These are phyloP conservation scores for Enteromius trimaculatus DNA, from an alignment of 2,797 vertebrate species.

Conservation along the genomic window DNA sequence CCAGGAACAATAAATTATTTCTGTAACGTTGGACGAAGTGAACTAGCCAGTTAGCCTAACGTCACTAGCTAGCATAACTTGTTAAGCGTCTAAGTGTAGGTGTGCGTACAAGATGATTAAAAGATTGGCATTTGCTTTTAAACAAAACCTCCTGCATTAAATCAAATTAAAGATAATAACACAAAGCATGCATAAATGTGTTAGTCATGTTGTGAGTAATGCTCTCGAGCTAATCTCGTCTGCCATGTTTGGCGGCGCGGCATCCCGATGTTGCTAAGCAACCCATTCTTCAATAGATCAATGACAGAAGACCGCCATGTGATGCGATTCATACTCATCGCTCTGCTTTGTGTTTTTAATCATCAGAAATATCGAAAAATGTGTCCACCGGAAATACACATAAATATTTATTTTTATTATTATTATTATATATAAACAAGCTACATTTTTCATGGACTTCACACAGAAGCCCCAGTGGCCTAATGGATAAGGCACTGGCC, in stretches of 20 bases:
- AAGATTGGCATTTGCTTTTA: neutral
- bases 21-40: neutral
- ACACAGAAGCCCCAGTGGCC: constrained; percentile 53
- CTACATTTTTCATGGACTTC: accelerated
- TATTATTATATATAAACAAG: too few relatives aligned
- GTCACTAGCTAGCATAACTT: constrained; percentile 16
- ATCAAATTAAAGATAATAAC: neutral
- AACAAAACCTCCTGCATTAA: neutral
- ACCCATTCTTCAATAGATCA: neutral
- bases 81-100: neutral
- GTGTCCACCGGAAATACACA: neutral
- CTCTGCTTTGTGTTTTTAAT: neutral
- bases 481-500: constrained; percentile 67
- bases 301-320: neutral
- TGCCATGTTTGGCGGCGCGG: constrained; percentile 4
- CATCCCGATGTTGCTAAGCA: constrained; percentile 49
- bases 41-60: constrained; percentile 7
- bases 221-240: neutral
- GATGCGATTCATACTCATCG: neutral
- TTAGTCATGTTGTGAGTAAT: neutral
- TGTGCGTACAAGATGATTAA: neutral
- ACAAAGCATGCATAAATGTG: neutral
- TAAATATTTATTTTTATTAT: too few relatives aligned
- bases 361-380: neutral
- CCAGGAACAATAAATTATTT: neutral